Base-by-base conservation (phyloP, 2,888 invertebrate species). In the Helicoverpa assulta region DNA sequence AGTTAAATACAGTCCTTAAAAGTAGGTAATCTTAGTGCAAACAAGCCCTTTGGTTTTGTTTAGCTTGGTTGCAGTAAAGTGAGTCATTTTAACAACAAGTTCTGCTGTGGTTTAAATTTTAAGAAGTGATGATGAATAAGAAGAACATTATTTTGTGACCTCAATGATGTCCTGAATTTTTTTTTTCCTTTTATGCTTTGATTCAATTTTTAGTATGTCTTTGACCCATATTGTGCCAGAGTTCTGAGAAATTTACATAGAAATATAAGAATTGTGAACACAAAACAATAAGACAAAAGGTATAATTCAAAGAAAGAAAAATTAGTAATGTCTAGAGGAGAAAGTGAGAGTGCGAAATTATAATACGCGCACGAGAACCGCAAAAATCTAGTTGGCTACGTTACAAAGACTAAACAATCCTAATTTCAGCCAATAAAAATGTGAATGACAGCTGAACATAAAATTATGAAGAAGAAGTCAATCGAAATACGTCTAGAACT, bases 401-500 rank as follows among this genome's bases (percentile, higher is more conserved):
- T 58, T 53, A 55, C 57, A 77, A 67, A n/a, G 56, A 33, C n/a
- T 8, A 57, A 52, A 54, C 43, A 52, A 71, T 26, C 57, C 33
- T 8, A 2, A 58, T 50, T 14, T 8, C 5, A 19, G 50, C 19
- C 7, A n/a, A 29, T 56, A 64, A 37, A 68, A 72, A 61, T 54
- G 26, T n/a, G 16, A 50, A 57, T 61, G 18, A 58, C 40, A 5
- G 64, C 18, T 19, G 21, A 56, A 69, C 16, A 18, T 18, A 50
- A 53, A 63, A 55, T 51, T 47, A 67, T 56, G 52, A 62, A 68
- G 51, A 62, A 68, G 51, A 57, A 47, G 67, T 60, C 67, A 56
- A 60, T 60, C 29, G 55, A 60, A 62, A 78, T 70, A 68, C 26
- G 52, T 56, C 67, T 62, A 58, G 84, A 89, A 88, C 61, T 63